These are phyloP conservation scores for Lacanobia oleracea DNA, from an alignment of 2,888 invertebrate species.

Conservation along the genomic window DNA sequence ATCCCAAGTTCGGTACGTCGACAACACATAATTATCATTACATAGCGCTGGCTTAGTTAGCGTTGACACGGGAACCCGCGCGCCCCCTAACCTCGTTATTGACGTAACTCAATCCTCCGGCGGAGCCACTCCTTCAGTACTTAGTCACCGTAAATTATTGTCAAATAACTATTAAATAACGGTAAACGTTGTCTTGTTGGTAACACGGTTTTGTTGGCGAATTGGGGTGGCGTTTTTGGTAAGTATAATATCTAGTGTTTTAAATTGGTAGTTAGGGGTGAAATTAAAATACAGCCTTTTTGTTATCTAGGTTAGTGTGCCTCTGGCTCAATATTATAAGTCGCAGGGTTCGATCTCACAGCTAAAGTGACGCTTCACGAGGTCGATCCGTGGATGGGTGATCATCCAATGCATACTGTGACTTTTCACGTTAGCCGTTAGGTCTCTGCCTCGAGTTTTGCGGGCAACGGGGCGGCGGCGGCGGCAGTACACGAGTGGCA, in stretches of 20 bases:
- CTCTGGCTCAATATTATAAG: no score
- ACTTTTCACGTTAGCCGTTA: no score
- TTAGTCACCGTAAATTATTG: slow-evolving; percentile 70
- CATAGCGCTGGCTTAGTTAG: slow-evolving; percentile 58
- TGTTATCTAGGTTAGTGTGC: no score
- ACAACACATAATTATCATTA: slow-evolving; percentile 58
- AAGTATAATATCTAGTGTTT: not conserved
- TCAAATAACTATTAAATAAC: slow-evolving; percentile 67
- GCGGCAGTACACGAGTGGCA: no score
- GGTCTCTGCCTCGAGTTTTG: no score
- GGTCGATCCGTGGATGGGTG: no score
- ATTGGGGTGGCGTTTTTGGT: slow-evolving; percentile 19
- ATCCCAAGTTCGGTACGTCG: slow-evolving; percentile 20
- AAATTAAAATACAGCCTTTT: no score
- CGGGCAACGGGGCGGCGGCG: no score
- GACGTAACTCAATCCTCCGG: slow-evolving; percentile 75
- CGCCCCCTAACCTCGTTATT: slow-evolving; percentile 80
- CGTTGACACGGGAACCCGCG: slow-evolving; percentile 65
- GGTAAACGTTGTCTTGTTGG: slow-evolving; percentile 58
- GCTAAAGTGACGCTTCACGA: no score
- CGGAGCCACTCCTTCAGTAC: slow-evolving; percentile 63
- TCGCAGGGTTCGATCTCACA: no score
- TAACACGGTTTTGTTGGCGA: slow-evolving; percentile 15
- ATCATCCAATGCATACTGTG: no score
- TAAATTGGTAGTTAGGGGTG: no score